Evolutionary conservation across 2,113 vertebrate species (phyloP).

Genomic region (Sphyrna mokarran): DNA sequence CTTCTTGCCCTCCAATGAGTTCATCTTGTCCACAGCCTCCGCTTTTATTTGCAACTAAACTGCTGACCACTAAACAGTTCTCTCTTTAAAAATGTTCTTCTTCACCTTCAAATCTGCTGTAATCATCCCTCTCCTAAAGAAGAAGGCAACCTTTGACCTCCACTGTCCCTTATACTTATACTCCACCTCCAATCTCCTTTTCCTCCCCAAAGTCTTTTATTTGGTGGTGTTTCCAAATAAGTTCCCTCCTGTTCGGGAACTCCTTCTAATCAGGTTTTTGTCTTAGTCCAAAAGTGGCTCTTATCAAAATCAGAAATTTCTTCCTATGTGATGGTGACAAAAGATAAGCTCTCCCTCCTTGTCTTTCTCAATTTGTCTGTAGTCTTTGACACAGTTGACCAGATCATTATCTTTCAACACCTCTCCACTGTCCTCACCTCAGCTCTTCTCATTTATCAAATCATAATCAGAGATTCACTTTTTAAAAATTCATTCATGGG

Average conservation of each 20-base stretch:
- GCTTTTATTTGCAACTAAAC: neutral
- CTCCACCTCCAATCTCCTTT: neutral
- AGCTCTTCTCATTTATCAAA: neutral
- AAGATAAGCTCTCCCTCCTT: neutral
- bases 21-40: neutral
- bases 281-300: neutral
- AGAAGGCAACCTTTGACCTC: neutral
- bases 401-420: neutral
- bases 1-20: neutral
- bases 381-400: neutral
- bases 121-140: neutral
- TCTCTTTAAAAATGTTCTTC: no score
- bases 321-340: neutral
- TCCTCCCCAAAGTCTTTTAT: neutral
- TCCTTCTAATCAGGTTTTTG: neutral
- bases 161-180: neutral
- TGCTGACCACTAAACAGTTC: no score
- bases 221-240: neutral
- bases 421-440: neutral
- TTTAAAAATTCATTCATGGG: no score
- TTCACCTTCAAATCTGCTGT: neutral
- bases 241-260: neutral
- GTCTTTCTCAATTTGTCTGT: neutral
- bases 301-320: neutral
- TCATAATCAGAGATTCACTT: neutral